Conservation (phyloP, 2,888 invertebrate species). For the Morinoia aosen region DNA sequence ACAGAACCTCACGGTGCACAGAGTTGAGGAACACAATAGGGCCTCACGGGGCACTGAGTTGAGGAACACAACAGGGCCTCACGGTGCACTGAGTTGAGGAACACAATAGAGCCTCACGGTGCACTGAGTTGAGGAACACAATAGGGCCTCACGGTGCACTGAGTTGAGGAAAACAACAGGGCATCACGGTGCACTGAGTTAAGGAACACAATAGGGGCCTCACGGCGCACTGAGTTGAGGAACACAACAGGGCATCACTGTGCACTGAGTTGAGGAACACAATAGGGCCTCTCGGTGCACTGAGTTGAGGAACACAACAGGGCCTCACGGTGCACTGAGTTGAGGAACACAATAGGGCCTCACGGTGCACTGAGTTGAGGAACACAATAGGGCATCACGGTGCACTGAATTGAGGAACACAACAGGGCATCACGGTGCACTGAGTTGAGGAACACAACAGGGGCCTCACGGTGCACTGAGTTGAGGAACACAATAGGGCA, state of each 20-base stretch:
- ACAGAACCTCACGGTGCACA: too few relatives aligned
- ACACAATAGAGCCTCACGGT: not conserved
- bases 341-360: too few relatives aligned
- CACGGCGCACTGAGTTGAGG: not conserved
- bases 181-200: not conserved
- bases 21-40: too few relatives aligned
- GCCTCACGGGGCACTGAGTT: too few relatives aligned
- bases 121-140: not conserved
- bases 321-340: too few relatives aligned
- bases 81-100: too few relatives aligned
- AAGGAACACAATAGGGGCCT: not conserved
- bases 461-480: not conserved
- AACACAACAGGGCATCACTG: not conserved
- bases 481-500: not conserved
- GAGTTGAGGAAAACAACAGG: not conserved
- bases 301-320: too few relatives aligned
- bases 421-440: not conserved
- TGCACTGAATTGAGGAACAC: not conserved
- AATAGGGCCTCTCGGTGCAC: too few relatives aligned
- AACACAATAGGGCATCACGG: not conserved
- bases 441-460: not conserved
- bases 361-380: too few relatives aligned
- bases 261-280: not conserved
- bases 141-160: not conserved
- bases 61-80: too few relatives aligned